Evolutionary conservation across 2,797 vertebrate genomes (phyloP), one percentile per base, ranked within the genome.

Genomic region (Sciaenops ocellatus): DNA sequence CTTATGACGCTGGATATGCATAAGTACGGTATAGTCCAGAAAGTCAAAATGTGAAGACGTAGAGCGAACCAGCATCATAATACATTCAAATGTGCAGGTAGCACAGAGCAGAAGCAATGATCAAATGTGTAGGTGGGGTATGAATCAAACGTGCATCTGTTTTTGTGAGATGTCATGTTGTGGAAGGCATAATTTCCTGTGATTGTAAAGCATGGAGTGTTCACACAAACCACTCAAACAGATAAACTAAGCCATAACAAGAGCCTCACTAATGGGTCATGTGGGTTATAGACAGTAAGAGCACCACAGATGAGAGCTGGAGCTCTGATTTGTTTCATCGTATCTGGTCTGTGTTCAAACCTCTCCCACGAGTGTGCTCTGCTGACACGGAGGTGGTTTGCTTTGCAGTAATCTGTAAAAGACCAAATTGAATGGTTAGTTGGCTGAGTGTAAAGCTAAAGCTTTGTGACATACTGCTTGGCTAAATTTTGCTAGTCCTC

Each of bases 311-410:
- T 30, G 22, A 78, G 65, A 44, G 60, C 1, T 82, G 62, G 13
- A 67, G 51, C 73, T 81, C 41, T 78, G 83, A 82, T 77, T 79
- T 80, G 55, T 88, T 82, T 83, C 73, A 61, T 84, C 51, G 54
- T 73, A 79, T 86, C 44, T 56, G 52, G n/a, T 63, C 50, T 54
- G 47, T 46, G 54, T 56, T 61, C 28, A 67, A 85, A 78, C 74
- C 72, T 11, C 41, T 82, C 85, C 80, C 75, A 28, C 0, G 48
- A 73, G 85, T 61, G 69, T 62, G 61, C 55, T 85, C 52, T 34
- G 62, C 72, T 56, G 67, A 80, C 73, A 81, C 7, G n/a, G 20
- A 79, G 47, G 63, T 67, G 62, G 41, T 84, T 79, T 79, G 51
- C 57, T 86, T 78, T 61, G 62, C 71, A 68, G 61, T 66, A 82